Conservation (phyloP, 2,888 invertebrate genomes). For the Endotricha flammealis region DNA sequence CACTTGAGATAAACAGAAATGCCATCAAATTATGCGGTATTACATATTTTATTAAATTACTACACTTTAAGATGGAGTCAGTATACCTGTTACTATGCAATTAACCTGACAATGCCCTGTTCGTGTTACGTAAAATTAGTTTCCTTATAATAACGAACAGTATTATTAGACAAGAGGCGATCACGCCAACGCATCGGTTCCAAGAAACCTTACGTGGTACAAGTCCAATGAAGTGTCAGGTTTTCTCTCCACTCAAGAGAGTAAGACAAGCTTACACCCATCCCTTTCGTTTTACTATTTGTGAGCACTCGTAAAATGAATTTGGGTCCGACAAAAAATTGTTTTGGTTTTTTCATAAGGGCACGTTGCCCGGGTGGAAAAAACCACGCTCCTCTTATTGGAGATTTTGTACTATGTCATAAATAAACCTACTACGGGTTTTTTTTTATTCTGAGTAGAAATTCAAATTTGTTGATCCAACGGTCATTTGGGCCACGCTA, state of each 20-base stretch:
- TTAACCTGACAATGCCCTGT: background rate
- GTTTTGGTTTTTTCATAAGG: conserved; percentile 69
- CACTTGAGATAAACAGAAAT: too few relatives aligned
- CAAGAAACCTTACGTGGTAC: conserved; percentile 56
- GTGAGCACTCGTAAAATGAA: conserved; percentile 71
- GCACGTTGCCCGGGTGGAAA: conserved; percentile 36
- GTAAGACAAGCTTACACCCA: conserved; percentile 27
- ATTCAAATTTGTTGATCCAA: conserved; percentile 60
- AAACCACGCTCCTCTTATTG: conserved; percentile 54
- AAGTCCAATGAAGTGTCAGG: conserved; percentile 49
- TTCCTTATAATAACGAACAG: conserved; percentile 22
- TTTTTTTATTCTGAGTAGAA: conserved; percentile 43
- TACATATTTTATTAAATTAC: too few relatives aligned
- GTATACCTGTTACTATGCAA: background rate
- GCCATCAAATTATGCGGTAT: too few relatives aligned
- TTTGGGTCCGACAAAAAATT: conserved; percentile 66
- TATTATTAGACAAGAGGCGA: conserved; percentile 39
- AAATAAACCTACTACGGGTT: conserved; percentile 63
- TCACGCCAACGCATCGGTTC: conserved; percentile 48
- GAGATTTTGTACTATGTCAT: conserved; percentile 61
- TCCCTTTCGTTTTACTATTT: conserved; percentile 62
- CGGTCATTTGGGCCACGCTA: conserved; percentile 45
- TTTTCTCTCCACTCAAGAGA: conserved; percentile 44
- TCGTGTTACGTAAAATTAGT: conserved; percentile 10
- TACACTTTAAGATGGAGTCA: too few relatives aligned